Evolutionary conservation across 2,113 vertebrate genomes (phyloP), one percentile per base, ranked within the genome.

Genomic region (Nannospalax galili): DNA sequence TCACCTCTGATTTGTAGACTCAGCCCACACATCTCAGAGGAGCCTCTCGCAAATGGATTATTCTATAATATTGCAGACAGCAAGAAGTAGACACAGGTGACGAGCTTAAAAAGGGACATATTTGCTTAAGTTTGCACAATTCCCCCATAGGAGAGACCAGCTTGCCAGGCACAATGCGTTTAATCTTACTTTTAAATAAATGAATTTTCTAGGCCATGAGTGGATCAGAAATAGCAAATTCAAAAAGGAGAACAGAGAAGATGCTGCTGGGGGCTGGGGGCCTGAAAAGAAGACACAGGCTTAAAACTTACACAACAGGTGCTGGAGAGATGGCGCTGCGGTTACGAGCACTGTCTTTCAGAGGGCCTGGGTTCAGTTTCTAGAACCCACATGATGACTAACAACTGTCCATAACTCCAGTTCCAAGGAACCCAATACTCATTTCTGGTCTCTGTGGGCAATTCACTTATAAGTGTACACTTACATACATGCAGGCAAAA

Each of bases 181-280:
- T 72, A 69, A 78, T 86, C 58, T 94, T 91, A 69, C n/a, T 88
- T 94, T 84, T 65, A 75, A 88, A 85, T n/a, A 85, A 80, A 58
- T 42, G 22, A 11, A 87, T 94, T 84, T 87, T 28, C 35, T 79
- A 78, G 75, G 17, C 67, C 1, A 26, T n/a, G 22, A 35, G 56
- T 87, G 20, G 70, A 60, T 84, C n/a, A 74, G 32, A 64, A 91
- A 37, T 19, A 52, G 60, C 64, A 72, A 65, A 74, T 85, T 26
- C 67, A 37, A 64, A 80, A 91, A 7, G 17, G 24, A 28, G 17
- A 69, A 15, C 24, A 48, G 40, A 7, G 69, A 62, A 79, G 26
- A 5, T 19, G 2, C 28, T 48, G 14, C 65, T 35, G 12, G 77
- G 32, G 19, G 19, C 11, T 94, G 79, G 70, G 14, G 80, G 37